phyloP scores from a whole-genome alignment of 2,797 vertebrate species.

The Euthynnus affinis region DNA sequence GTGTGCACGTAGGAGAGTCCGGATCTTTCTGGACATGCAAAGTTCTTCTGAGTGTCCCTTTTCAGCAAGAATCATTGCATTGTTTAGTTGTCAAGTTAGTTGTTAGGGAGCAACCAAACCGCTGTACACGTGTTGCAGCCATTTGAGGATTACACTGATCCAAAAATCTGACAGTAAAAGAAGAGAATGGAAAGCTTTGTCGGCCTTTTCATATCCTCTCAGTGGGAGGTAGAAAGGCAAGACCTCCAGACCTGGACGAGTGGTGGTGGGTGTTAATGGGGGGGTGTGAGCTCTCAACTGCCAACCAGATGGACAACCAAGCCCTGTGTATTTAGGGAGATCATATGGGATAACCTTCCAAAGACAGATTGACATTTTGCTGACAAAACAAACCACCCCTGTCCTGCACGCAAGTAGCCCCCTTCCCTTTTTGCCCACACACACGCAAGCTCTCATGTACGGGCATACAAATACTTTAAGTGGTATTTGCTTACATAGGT shows the following conservation, averaged over 20 bases:
- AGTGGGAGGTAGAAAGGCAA: conserved; percentile 83
- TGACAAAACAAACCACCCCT: conserved; percentile 81
- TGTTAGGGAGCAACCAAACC: conserved; percentile 82
- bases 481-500: conserved; percentile 78
- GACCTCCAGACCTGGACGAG: conserved; percentile 76
- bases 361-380: conserved; percentile 85
- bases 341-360: conserved; percentile 83
- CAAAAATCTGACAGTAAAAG: conserved; percentile 80
- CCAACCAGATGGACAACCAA: conserved; percentile 83
- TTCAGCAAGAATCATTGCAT: conserved; percentile 63
- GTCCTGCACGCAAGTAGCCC: conserved; percentile 64
- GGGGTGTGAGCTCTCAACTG: conserved; percentile 66
- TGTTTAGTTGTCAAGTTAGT: conserved; percentile 80
- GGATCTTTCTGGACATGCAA: conserved; percentile 61
- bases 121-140: conserved; percentile 79
- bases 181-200: conserved; percentile 82
- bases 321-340: conserved; percentile 80
- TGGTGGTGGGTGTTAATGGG: conserved; percentile 74
- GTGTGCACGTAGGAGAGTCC: conserved; percentile 40
- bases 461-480: conserved; percentile 62
- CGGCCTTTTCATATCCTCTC: conserved; percentile 81
- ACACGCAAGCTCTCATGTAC: conserved; percentile 35
- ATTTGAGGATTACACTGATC: conserved; percentile 80
- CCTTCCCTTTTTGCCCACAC: conserved; percentile 43
- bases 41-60: conserved; percentile 60